Conservation (phyloP, 2,113 vertebrate species). For the Solea senegalensis region DNA sequence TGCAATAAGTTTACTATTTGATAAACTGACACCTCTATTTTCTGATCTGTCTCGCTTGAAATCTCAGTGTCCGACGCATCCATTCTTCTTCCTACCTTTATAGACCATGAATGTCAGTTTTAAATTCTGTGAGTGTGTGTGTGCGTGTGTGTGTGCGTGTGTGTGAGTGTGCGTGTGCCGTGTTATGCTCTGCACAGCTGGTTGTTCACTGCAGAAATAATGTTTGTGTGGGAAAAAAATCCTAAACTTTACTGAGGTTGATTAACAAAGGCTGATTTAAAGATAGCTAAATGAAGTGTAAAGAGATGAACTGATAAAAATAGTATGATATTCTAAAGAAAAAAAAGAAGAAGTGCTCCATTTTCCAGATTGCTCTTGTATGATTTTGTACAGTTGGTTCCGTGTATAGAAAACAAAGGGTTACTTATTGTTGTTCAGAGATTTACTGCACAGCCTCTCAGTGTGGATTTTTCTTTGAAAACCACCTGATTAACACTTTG, state of each 20-base stretch:
- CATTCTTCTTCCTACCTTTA: slow-evolving; percentile 33
- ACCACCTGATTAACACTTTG: slow-evolving; percentile 37
- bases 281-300: slow-evolving; percentile 62
- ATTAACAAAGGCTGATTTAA: slow-evolving; percentile 43
- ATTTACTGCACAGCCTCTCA: slow-evolving; percentile 54
- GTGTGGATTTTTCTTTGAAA: slow-evolving; percentile 47
- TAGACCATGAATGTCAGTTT: slow-evolving; percentile 58
- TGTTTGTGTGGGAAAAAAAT: slow-evolving; percentile 22
- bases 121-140: slow-evolving; percentile 32
- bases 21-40: slow-evolving; percentile 22
- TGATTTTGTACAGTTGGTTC: slow-evolving; percentile 71
- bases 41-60: slow-evolving; percentile 18
- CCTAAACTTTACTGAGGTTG: slow-evolving; percentile 33
- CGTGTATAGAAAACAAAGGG: slow-evolving; percentile 61
- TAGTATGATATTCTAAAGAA: slow-evolving; percentile 41
- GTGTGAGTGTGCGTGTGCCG: background rate
- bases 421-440: slow-evolving; percentile 59
- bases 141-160: no score
- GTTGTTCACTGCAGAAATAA: slow-evolving; percentile 42
- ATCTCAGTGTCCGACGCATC: slow-evolving; percentile 21
- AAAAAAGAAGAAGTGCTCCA: slow-evolving; percentile 48
- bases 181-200: slow-evolving; percentile 35
- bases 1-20: slow-evolving; percentile 66
- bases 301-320: slow-evolving; percentile 64
- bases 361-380: slow-evolving; percentile 70